A percentile compares a stretch with the other conserved stretches of the same genome.
Evolutionary conservation across 2,888 invertebrate genomes (phyloP).

Genomic region (Calameuta idolon): DNA sequence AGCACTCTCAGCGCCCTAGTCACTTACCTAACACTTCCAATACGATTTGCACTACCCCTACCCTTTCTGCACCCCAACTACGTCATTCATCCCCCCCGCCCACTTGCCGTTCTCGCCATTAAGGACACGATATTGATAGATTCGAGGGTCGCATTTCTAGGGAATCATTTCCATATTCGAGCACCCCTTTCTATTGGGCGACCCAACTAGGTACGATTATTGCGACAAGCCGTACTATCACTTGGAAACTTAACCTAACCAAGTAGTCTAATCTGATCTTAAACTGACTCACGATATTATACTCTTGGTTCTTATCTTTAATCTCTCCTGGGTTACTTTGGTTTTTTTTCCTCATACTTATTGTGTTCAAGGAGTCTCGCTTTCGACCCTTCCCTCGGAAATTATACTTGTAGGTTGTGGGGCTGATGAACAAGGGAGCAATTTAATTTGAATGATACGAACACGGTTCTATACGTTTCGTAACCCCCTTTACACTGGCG

Average conservation of each 20-base stretch:
- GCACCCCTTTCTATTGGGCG: constrained; percentile 35
- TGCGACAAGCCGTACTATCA: constrained; percentile 48
- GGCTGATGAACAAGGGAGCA: too few relatives aligned
- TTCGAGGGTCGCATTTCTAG: constrained; percentile 56
- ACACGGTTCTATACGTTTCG: too few relatives aligned
- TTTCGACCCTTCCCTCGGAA: too few relatives aligned
- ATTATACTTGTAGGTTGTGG: too few relatives aligned
- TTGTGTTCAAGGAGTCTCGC: too few relatives aligned
- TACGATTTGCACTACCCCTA: too few relatives aligned
- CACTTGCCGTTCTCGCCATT: constrained; percentile 28
- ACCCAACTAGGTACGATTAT: constrained; percentile 37
- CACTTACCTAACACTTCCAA: too few relatives aligned
- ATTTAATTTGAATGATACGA: too few relatives aligned
- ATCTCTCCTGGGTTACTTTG: neutral
- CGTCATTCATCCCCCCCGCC: constrained; percentile 11
- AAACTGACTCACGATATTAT: neutral
- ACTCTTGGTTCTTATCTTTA: neutral
- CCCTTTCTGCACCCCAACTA: too few relatives aligned
- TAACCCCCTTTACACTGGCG: neutral
- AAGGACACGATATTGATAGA: constrained; percentile 60
- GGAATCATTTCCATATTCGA: constrained; percentile 56
- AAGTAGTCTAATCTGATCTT: neutral
- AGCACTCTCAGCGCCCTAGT: too few relatives aligned
- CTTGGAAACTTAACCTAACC: neutral
- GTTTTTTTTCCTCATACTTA: too few relatives aligned